Base-by-base conservation (phyloP, 2,797 vertebrate species). In the Spheniscus humboldti region DNA sequence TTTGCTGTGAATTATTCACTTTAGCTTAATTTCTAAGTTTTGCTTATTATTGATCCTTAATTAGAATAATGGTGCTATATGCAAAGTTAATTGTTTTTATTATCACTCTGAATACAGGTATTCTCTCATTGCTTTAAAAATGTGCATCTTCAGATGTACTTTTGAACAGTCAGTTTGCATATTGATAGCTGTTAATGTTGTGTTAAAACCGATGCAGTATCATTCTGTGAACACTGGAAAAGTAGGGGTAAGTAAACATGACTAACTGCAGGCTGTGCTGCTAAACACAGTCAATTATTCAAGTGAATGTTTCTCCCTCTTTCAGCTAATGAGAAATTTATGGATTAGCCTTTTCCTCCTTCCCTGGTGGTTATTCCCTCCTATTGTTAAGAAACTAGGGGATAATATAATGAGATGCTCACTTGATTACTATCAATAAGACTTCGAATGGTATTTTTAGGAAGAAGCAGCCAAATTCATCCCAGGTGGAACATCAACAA, bases 261-360 rank as follows among this genome's bases (percentile, higher is more conserved):
- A 97, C 97, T 93, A 96, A 97, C 93, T 96, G 94, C 93, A 86
- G 95, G 63, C 90, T 95, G 86, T 83, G 90, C 91, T 92, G 82
- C 89, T 96, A 95, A 97, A 95, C 92, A 92, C 95, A 95, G 66
- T 97, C 88, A 95, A 95, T 97, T 97, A 97, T 95, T 97, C 96
- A 96, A 86, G 75, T 1, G 27, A 78, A 94, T 83, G 74, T 96
- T 97, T 95, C 94, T 95, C 72, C 87, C 78, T 86, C 68, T 93
- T 95, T 94, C 6, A 3, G 83, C 57, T 98, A 97, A 97, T 97
- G 91, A 97, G 91, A 97, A 96, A 92, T 95, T 95, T 97, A 97
- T 97, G 78, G 96, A 97, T 97, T 96, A 95, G 92, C 37, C 35
- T 94, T 97, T 97, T 91, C 41, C 66, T 88, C 53, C 67, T 75